These are phyloP conservation scores for Trisateles emortualis DNA, from an alignment of 2,888 invertebrate genomes.

Conservation along the genomic window DNA sequence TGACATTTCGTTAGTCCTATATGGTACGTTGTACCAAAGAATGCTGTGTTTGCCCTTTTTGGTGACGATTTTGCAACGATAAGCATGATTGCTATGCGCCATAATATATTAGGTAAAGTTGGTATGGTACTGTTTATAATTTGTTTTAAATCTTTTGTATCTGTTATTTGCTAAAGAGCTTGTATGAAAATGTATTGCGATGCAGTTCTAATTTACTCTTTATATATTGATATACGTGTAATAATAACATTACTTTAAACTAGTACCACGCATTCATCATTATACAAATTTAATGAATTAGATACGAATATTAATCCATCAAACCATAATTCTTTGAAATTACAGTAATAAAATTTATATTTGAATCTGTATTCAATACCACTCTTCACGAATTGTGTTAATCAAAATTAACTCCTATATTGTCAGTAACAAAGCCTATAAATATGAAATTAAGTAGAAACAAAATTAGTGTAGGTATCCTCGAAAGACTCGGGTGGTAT, in stretches of 20 bases:
- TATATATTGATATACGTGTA: too few species aligned
- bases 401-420: conserved; percentile 24
- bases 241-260: too few species aligned
- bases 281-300: conserved; percentile 24
- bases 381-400: conserved; percentile 10
- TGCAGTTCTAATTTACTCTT: too few species aligned
- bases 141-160: not conserved
- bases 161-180: not conserved
- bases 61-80: conserved; percentile 37
- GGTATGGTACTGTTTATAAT: not conserved
- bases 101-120: not conserved
- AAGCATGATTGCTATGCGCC: conserved; percentile 10
- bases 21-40: conserved; percentile 37
- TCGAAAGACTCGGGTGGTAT: conserved; percentile 66
- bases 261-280: not conserved
- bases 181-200: too few species aligned
- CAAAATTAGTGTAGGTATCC: conserved; percentile 45
- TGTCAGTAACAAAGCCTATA: conserved; percentile 11
- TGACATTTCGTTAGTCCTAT: conserved; percentile 60
- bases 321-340: conserved; percentile 28
- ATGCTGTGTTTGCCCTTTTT: conserved; percentile 36
- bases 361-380: conserved; percentile 16
- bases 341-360: conserved; percentile 39
- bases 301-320: conserved; percentile 18
- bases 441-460: conserved; percentile 25